Percentiles rank a stretch among this genome's conserved stretches.
These are phyloP conservation scores for Syrmaticus mikado DNA, from an alignment of 2,113 vertebrate species.

Conservation along the genomic window DNA sequence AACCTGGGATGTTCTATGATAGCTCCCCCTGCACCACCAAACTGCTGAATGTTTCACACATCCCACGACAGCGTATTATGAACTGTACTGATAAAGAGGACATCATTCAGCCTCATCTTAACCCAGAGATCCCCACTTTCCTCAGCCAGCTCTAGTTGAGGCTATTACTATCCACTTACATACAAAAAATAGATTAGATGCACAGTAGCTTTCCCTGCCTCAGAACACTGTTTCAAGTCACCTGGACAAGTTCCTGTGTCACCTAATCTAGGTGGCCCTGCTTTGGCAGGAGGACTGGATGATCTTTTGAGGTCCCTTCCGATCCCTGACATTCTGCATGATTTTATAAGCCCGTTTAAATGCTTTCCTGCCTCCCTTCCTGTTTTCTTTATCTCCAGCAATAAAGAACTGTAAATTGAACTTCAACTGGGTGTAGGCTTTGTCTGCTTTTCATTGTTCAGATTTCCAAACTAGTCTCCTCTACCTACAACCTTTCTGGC, in stretches of 20 bases:
- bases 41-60: too few relatives aligned
- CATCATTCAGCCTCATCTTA: too few relatives aligned
- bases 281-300: too few relatives aligned
- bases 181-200: not conserved
- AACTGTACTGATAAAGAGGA: too few relatives aligned
- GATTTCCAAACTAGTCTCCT: not conserved
- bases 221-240: not conserved
- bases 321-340: too few relatives aligned
- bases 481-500: slow-evolving; percentile 16
- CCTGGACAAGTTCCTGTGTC: too few relatives aligned
- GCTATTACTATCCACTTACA: not conserved
- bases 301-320: too few relatives aligned
- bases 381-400: not conserved
- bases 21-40: too few relatives aligned
- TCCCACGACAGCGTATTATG: too few relatives aligned
- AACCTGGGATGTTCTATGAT: too few relatives aligned
- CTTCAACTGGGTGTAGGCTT: not conserved
- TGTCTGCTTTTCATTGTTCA: not conserved
- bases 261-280: too few relatives aligned
- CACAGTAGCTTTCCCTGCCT: not conserved
- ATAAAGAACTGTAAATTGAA: rapidly evolving
- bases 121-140: not conserved
- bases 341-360: not conserved
- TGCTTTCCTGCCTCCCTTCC: not conserved
- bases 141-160: not conserved